Evolutionary conservation across 64 coral and sea anemone genomes (phyloP), one percentile per base, ranked within the genome.

Genomic region (Dendronephthya gigantea): DNA sequence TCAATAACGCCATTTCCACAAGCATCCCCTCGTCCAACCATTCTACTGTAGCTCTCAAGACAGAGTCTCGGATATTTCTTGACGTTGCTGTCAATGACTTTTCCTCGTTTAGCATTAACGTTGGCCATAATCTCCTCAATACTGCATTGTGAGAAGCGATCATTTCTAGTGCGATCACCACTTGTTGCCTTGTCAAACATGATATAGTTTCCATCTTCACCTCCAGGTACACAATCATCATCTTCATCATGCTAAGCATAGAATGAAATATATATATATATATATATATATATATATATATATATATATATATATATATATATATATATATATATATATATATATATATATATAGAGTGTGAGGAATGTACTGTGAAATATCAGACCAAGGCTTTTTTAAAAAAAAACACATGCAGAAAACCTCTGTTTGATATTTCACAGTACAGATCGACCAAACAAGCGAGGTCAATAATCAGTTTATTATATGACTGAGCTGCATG

Each of bases 1-100:
- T 79, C 72, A 39, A 79, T 34, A 29, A 79, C 72, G 15, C 72
- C 72, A 79, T 79, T 79, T 15, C 72, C 72, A 34, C 72, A 79
- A 34, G 36, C 30, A 79, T 79, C 72, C 9, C 72, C 72, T 39
- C 72, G 2, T 35, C 37, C 7, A 34, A 39, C 0, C 72, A 79
- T 79, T 35, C 72, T 79, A 16, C 7, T 19, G 4, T 36, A 14
- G 32, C 72, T 79, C 36, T 79, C 72, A 34, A 79, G 72, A 35
- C 72, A 79, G 6, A 79, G 36, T 29, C 72, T 79, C 14, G 19
- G 58, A 5, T 17, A 7, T 29, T 34, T 34, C 2, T 33, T 29
- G 72, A 33, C 27, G 36, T 29, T 35, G 14, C 0, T 8, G 22
- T 79, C 7, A 34, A 79, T 8, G 32, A 39, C 36, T 35, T 9